These are phyloP conservation scores for Cettia cetti DNA, from an alignment of 2,113 vertebrate species.

Conservation along the genomic window DNA sequence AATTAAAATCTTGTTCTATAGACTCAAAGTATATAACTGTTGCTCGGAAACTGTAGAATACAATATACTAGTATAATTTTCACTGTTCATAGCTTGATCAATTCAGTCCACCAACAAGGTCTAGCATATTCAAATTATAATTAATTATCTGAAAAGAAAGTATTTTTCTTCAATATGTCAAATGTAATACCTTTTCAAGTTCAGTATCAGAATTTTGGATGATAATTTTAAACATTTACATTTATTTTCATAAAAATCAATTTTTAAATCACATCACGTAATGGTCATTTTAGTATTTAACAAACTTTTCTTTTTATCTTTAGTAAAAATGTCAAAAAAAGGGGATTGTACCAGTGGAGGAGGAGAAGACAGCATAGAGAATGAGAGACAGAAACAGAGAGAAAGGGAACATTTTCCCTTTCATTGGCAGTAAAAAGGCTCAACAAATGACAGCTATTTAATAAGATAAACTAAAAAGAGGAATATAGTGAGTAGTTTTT, in stretches of 20 bases:
- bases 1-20: background rate
- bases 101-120: background rate
- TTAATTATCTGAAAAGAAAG: background rate
- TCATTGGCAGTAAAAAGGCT: background rate
- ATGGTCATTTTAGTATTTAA: background rate
- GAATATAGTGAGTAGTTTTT: background rate
- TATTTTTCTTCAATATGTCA: background rate
- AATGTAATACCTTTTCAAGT: background rate
- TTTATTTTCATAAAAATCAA: background rate
- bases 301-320: background rate
- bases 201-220: background rate
- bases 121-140: background rate
- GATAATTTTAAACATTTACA: background rate
- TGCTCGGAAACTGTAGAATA: background rate
- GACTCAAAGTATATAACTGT: background rate
- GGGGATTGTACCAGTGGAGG: fast-evolving
- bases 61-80: background rate
- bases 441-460: background rate
- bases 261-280: background rate
- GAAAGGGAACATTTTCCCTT: background rate
- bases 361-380: background rate
- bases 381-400: background rate
- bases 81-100: background rate
- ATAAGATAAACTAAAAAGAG: background rate
- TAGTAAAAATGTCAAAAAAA: background rate